A percentile compares a stretch with the other conserved stretches of the same genome.
These are phyloP conservation scores for Morone chrysops DNA, from an alignment of 2,113 vertebrate species.

Conservation along the genomic window DNA sequence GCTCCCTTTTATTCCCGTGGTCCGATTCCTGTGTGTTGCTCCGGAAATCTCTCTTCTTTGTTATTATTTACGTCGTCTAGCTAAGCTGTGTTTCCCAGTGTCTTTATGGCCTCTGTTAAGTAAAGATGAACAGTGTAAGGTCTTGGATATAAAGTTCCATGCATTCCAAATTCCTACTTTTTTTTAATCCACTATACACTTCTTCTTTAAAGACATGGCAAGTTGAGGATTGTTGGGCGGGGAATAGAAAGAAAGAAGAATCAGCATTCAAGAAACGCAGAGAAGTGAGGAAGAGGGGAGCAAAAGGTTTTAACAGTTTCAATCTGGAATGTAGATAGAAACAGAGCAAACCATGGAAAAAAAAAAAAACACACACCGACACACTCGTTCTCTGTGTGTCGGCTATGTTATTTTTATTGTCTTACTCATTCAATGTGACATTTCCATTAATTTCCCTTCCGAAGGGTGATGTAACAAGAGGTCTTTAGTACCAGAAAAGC, in stretches of 20 bases:
- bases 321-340: slow-evolving; percentile 89
- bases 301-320: slow-evolving; percentile 67
- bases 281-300: slow-evolving; percentile 61
- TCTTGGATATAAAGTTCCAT: slow-evolving; percentile 91
- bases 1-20: slow-evolving; percentile 48
- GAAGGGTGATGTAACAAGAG: slow-evolving; percentile 45
- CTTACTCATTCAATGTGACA: slow-evolving; percentile 53
- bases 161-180: slow-evolving; percentile 74
- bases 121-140: slow-evolving; percentile 95
- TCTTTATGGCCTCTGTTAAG: slow-evolving; percentile 91
- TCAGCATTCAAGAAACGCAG: slow-evolving; percentile 76
- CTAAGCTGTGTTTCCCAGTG: slow-evolving; percentile 77
- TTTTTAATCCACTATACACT: slow-evolving; percentile 69
- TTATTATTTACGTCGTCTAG: slow-evolving; percentile 45
- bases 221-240: slow-evolving; percentile 50
- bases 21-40: slow-evolving; percentile 63
- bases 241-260: slow-evolving; percentile 56
- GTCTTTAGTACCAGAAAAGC: slow-evolving; percentile 83
- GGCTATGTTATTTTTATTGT: slow-evolving; percentile 30
- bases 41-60: slow-evolving; percentile 41
- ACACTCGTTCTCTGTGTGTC: slow-evolving; percentile 21
- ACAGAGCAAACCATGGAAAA: slow-evolving; percentile 74
- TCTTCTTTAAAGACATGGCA: slow-evolving; percentile 80
- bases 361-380: slow-evolving; percentile 16
- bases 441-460: slow-evolving; percentile 32